A percentile compares a stretch with the other conserved stretches of the same genome.
Conservation (phyloP, 2,113 vertebrate genomes). For the Limnothrissa miodon region DNA sequence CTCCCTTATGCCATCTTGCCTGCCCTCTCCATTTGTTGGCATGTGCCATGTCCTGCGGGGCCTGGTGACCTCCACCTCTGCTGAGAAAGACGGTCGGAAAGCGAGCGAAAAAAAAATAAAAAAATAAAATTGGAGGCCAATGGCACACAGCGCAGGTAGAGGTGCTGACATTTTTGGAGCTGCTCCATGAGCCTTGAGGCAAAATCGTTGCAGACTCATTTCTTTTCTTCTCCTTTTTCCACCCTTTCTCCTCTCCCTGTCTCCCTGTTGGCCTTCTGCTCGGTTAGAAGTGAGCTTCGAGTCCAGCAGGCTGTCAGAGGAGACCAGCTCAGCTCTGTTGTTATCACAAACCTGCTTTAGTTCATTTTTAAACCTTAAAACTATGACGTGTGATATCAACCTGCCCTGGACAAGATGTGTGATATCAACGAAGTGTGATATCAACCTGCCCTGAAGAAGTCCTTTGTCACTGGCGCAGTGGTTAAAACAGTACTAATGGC, state of each 20-base stretch:
- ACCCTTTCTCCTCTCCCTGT: neutral
- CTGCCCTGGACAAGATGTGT: neutral
- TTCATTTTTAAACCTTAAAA: neutral
- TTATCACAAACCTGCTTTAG: neutral
- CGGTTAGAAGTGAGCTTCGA: neutral
- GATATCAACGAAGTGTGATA: neutral
- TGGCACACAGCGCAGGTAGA: neutral
- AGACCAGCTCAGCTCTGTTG: neutral
- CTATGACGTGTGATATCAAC: neutral
- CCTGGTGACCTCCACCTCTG: neutral
- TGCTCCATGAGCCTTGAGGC: neutral
- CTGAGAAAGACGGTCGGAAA: neutral
- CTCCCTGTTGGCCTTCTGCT: neutral
- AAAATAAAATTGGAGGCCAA: neutral
- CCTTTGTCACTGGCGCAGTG: neutral
- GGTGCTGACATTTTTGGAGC: conserved; percentile 2
- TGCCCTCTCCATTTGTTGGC: neutral
- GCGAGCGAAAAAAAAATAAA: neutral
- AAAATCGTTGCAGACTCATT: neutral
- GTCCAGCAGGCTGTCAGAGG: neutral
- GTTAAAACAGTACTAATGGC: too few species aligned
- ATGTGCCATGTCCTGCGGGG: neutral
- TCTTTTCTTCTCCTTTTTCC: neutral
- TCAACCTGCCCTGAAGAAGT: neutral
- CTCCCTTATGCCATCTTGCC: neutral